Percentiles rank a stretch among this genome's conserved stretches.
phyloP scores from a whole-genome alignment of 2,113 vertebrate species.

The Pogonocichla stellata region DNA sequence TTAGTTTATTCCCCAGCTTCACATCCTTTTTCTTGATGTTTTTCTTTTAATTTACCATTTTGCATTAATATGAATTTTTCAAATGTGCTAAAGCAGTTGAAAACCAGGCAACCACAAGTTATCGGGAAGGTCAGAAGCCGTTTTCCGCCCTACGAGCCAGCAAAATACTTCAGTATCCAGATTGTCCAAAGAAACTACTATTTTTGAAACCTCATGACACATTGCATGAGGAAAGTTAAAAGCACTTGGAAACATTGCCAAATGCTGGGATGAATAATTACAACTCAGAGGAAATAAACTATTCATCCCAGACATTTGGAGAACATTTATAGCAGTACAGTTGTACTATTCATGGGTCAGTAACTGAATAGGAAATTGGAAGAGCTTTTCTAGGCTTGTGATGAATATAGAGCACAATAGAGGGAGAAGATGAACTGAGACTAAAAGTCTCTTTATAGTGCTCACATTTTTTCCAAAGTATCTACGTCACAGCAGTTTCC shows the following conservation, averaged over 20 bases:
- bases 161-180: background rate
- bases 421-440: background rate
- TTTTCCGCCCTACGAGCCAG: background rate
- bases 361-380: conserved; percentile 40
- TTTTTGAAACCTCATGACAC: conserved; percentile 5
- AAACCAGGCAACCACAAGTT: background rate
- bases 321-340: conserved; percentile 34
- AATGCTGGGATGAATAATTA: conserved; percentile 22
- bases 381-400: background rate
- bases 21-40: background rate
- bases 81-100: background rate
- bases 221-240: background rate
- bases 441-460: background rate
- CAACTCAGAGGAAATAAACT: conserved; percentile 28
- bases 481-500: background rate
- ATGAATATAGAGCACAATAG: background rate
- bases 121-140: background rate
- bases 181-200: background rate
- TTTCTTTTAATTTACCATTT: background rate
- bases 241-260: background rate
- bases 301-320: conserved; percentile 42
- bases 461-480: background rate
- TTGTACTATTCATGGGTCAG: conserved; percentile 14
- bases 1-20: background rate
- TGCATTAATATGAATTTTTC: background rate